Evolutionary conservation across 2,797 vertebrate genomes (phyloP).

Genomic region (Dallia pectoralis): DNA sequence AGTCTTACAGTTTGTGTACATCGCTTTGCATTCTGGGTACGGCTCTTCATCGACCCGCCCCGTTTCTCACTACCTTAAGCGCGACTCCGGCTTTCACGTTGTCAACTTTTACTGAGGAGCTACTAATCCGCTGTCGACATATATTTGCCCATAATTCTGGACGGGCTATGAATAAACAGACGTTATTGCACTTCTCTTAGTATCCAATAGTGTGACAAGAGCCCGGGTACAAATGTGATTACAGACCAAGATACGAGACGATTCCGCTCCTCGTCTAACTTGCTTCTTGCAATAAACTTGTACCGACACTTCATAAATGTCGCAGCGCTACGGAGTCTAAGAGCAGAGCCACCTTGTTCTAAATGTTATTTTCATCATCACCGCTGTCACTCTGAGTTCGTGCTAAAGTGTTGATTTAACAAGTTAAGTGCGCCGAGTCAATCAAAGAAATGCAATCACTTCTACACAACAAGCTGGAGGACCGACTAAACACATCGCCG

Average conservation of each 20-base stretch:
- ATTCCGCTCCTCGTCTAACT: not conserved
- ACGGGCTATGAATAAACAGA: constrained; percentile 29
- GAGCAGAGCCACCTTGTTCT: too few species aligned
- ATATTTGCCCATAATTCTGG: constrained; percentile 28
- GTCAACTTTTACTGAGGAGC: not conserved
- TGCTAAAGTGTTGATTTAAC: too few species aligned
- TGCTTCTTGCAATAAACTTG: not conserved
- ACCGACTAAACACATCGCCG: too few species aligned
- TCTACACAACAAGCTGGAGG: too few species aligned
- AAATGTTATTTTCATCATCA: too few species aligned
- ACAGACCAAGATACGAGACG: constrained; percentile 14
- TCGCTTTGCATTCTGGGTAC: not conserved
- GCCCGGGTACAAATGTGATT: constrained; percentile 15
- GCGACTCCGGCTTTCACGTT: not conserved
- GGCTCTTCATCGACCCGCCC: not conserved
- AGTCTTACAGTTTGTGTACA: not conserved
- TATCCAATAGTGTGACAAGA: not conserved
- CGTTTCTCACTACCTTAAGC: not conserved
- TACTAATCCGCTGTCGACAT: constrained; percentile 44
- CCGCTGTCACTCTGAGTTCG: too few species aligned
- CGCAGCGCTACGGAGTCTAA: too few species aligned
- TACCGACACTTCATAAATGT: too few species aligned
- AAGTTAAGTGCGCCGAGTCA: too few species aligned
- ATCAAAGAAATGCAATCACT: too few species aligned
- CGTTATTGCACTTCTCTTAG: constrained; percentile 33